phyloP scores from a whole-genome alignment of 2,888 invertebrate species.

The Sarcophaga carnaria region DNA sequence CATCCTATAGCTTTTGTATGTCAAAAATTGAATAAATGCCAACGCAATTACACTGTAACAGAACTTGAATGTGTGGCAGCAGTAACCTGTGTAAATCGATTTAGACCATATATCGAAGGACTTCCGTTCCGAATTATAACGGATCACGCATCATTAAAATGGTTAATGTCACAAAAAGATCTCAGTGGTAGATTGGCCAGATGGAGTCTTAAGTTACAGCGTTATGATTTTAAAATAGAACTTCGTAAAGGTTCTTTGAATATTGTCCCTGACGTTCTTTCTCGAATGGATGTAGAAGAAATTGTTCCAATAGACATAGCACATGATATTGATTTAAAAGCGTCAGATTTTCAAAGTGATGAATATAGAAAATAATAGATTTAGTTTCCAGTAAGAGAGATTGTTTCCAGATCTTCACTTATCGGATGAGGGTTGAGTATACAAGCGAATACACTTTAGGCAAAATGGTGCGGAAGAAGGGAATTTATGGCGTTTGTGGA shows the following conservation, averaged over 20 bases:
- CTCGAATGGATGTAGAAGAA: not conserved
- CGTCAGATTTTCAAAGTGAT: constrained; percentile 20
- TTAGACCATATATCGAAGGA: constrained; percentile 14
- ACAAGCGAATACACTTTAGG: constrained; percentile 12
- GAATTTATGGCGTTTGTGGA: constrained; percentile 33
- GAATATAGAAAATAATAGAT: not conserved
- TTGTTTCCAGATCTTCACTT: constrained; percentile 7
- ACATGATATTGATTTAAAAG: not conserved
- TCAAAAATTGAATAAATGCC: no score
- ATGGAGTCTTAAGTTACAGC: no score
- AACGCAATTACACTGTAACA: no score
- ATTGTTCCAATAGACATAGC: not conserved
- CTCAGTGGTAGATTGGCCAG: not conserved
- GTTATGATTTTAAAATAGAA: no score
- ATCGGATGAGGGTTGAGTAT: not conserved
- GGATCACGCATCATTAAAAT: constrained; percentile 39
- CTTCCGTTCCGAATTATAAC: constrained; percentile 46
- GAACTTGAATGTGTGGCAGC: no score
- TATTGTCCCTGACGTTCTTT: constrained; percentile 10
- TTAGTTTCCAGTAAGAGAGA: not conserved
- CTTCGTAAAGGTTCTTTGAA: not conserved
- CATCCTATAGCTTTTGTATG: not conserved
- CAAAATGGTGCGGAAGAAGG: not conserved
- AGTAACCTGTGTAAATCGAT: no score
- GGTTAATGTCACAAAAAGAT: constrained; percentile 38